Conservation (phyloP, 2,797 vertebrate species). For the Sylvilagus floridanus region DNA sequence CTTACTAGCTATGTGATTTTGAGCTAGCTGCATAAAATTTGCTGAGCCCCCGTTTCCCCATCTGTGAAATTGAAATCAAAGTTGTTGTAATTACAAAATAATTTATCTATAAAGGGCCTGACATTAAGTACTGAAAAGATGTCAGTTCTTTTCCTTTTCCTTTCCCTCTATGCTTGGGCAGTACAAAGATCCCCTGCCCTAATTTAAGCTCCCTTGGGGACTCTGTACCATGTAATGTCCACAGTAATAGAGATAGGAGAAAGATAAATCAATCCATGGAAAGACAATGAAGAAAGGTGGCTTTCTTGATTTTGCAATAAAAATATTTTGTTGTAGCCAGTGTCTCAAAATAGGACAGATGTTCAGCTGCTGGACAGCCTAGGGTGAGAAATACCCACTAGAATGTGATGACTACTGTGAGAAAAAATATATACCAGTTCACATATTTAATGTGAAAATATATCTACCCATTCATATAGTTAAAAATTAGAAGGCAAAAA, state of each 20-base stretch:
- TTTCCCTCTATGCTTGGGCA: constrained; percentile 16
- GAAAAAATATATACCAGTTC: constrained; percentile 39
- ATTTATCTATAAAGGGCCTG: constrained; percentile 4
- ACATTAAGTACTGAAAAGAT: constrained; percentile 21
- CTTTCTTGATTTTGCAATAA: constrained; percentile 33
- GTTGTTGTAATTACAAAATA: constrained; percentile 47
- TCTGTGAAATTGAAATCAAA: constrained; percentile 60
- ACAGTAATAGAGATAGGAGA: constrained; percentile 6
- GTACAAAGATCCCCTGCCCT: not conserved
- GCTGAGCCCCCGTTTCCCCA: not conserved
- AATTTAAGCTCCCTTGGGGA: constrained; percentile 6
- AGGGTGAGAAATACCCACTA: constrained; percentile 56
- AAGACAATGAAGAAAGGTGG: constrained; percentile 43
- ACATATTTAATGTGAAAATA: constrained; percentile 57
- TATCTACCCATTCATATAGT: constrained; percentile 33
- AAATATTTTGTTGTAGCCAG: constrained; percentile 46
- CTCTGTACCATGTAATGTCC: constrained; percentile 9
- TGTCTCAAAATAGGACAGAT: constrained; percentile 52
- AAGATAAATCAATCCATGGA: constrained; percentile 20
- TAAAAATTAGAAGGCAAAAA: constrained; percentile 55
- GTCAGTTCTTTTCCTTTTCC: not conserved
- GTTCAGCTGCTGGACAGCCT: constrained; percentile 11
- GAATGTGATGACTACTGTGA: constrained; percentile 52
- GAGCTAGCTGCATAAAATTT: constrained; percentile 52
- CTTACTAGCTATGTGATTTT: not conserved